These are phyloP conservation scores for Scolanthus callimorphus DNA, from an alignment of 92 coral and sea anemone genomes.

Conservation along the genomic window DNA sequence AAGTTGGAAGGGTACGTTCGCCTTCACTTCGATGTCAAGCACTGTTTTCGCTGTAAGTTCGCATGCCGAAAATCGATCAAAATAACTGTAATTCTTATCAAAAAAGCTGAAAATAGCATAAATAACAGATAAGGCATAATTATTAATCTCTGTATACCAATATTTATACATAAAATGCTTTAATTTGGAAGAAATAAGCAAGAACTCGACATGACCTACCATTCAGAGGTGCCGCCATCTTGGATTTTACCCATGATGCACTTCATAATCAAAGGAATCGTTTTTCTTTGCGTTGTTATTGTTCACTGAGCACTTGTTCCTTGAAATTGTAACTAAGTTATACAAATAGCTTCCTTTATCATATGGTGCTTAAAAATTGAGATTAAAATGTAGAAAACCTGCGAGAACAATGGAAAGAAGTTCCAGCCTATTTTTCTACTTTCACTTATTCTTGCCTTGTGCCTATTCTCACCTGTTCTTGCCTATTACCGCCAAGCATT, in stretches of 20 bases:
- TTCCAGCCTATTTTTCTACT: too few relatives aligned
- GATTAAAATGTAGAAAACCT: too few relatives aligned
- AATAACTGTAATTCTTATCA: not conserved
- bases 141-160: not conserved
- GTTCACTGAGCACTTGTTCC: not conserved
- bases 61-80: not conserved
- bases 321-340: too few relatives aligned
- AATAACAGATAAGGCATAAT: not conserved
- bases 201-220: conserved; percentile 17
- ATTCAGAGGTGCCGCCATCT: conserved; percentile 24
- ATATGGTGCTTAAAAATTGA: too few relatives aligned
- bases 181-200: not conserved
- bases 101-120: not conserved
- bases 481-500: too few relatives aligned
- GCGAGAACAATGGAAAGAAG: too few relatives aligned
- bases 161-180: not conserved
- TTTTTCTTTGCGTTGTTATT: not conserved
- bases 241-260: conserved; percentile 22
- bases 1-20: too few relatives aligned
- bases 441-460: too few relatives aligned
- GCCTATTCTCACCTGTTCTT: too few relatives aligned
- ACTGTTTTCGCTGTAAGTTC: too few relatives aligned
- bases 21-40: too few relatives aligned
- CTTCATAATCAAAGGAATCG: conserved; percentile 8
- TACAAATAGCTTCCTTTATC: too few relatives aligned